These are phyloP conservation scores for Strigops habroptila DNA, from an alignment of 2,113 vertebrate genomes.

Conservation along the genomic window DNA sequence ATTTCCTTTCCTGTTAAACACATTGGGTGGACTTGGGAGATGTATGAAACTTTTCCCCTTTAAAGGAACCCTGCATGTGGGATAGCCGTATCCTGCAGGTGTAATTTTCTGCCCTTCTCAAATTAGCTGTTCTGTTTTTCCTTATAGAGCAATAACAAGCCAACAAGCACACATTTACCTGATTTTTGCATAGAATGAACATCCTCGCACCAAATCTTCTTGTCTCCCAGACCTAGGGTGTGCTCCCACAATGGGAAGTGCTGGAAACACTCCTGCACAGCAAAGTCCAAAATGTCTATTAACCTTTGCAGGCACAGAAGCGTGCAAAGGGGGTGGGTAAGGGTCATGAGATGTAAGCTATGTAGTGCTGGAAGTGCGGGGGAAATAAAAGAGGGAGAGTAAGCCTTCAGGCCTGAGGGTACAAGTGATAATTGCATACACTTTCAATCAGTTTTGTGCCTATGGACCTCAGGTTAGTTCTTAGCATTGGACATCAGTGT, in stretches of 20 bases:
- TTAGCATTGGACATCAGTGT: not conserved
- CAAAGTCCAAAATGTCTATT: not conserved
- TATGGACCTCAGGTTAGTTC: not conserved
- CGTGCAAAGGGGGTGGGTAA: not conserved
- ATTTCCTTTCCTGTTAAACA: not conserved
- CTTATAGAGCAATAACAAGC: not conserved
- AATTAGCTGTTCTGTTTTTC: not conserved
- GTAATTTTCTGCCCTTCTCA: not conserved
- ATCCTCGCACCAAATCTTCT: not conserved
- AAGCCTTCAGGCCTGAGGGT: not conserved
- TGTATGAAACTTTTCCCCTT: not conserved
- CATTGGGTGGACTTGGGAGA: not conserved
- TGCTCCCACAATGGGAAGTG: not conserved
- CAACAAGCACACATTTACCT: not conserved
- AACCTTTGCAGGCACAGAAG: not conserved
- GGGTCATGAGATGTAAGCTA: not conserved
- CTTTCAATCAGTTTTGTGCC: not conserved
- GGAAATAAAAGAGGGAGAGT: not conserved
- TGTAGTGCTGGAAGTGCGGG: not conserved
- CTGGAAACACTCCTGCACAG: not conserved
- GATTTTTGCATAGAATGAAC: not conserved
- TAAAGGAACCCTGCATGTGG: not conserved
- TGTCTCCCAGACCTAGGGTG: not conserved
- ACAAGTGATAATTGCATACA: not conserved
- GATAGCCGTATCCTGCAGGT: not conserved